Base-by-base conservation (phyloP, 2,113 vertebrate genomes). In the Paramisgurnus dabryanus region DNA sequence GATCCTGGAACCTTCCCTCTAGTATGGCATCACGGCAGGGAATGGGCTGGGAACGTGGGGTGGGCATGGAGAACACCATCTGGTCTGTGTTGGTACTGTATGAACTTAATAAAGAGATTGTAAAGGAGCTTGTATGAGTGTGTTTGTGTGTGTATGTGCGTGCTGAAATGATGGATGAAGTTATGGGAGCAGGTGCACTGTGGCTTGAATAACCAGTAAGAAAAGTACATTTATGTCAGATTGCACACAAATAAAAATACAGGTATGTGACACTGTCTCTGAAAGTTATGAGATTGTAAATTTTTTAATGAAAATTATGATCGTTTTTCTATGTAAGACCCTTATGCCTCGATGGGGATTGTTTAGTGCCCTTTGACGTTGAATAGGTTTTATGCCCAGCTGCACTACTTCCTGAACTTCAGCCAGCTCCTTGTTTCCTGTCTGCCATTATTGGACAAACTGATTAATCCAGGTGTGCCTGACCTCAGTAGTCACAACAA, bases 31-130 rank as follows among this genome's bases (percentile, higher is more conserved):
- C 6, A 18, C 55, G 70, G 45, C 17, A n/a, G 27, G 68, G 60
- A 73, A 43, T 10, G 15, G 41, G 45, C 22, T 13, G 18, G 63
- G 22, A 55, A 10, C 41, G 47, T 77, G 27, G 75, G 49, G 65
- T 50, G 13, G 17, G 64, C 45, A 50, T 4, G 60, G 13, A 55
- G 47, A 77, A 77, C 15, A 66, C 75, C 75, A 77, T 65, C 75
- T 67, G 63, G 43, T 66, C 40, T 66, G 34, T 55, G 63, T 66
- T 63, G 18, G 63, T 53, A 22, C 22, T 22, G 22, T 22, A 13
- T 53, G 17, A 27, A 77, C 34, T 66, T 27, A 22, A 66, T 66
- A 18, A 67, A 40, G 60, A 40, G 65, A 69, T 66, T 50, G 4
- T 34, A 76, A 10, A 55, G 47, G 22, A 64, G 53, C 10, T 1